These are phyloP conservation scores for Operophtera brumata DNA, from an alignment of 2,888 invertebrate genomes.

Conservation along the genomic window DNA sequence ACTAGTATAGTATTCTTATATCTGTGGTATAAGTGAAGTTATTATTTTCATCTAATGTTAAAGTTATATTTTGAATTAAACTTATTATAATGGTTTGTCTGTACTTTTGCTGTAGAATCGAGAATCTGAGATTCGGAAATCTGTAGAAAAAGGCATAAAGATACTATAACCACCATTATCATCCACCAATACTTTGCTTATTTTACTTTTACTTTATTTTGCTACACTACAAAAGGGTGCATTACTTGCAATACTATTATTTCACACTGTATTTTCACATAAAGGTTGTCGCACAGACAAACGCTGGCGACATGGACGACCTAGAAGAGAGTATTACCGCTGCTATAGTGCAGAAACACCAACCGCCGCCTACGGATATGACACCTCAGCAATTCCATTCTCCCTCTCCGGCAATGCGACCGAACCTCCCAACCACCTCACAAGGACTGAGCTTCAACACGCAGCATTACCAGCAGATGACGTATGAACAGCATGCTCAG, in stretches of 20 bases:
- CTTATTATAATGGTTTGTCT: too few species aligned
- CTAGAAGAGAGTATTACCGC: slow-evolving; percentile 78
- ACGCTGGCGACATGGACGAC: slow-evolving; percentile 75
- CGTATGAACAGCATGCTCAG: slow-evolving; percentile 55
- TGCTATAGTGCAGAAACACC: slow-evolving; percentile 69
- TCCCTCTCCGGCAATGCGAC: slow-evolving; percentile 52
- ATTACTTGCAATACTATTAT: slow-evolving; percentile 1
- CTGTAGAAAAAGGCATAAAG: too few species aligned
- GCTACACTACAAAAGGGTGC: background rate
- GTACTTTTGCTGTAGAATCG: too few species aligned
- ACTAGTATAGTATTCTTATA: too few species aligned
- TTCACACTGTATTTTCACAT: slow-evolving; percentile 17
- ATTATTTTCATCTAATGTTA: too few species aligned
- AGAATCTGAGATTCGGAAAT: too few species aligned
- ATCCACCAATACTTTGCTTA: background rate
- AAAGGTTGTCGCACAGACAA: slow-evolving; percentile 68
- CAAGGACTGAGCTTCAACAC: slow-evolving; percentile 50
- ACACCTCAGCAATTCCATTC: slow-evolving; percentile 58
- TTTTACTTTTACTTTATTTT: background rate
- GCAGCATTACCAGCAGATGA: slow-evolving; percentile 54
- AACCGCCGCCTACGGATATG: slow-evolving; percentile 40
- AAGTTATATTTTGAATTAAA: too few species aligned
- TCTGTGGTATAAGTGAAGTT: too few species aligned
- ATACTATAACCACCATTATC: background rate
- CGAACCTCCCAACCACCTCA: slow-evolving; percentile 39